A percentile compares a stretch with the other conserved stretches of the same genome.
Evolutionary conservation across 2,888 invertebrate species (phyloP).

Genomic region (Tortricodes alternella): DNA sequence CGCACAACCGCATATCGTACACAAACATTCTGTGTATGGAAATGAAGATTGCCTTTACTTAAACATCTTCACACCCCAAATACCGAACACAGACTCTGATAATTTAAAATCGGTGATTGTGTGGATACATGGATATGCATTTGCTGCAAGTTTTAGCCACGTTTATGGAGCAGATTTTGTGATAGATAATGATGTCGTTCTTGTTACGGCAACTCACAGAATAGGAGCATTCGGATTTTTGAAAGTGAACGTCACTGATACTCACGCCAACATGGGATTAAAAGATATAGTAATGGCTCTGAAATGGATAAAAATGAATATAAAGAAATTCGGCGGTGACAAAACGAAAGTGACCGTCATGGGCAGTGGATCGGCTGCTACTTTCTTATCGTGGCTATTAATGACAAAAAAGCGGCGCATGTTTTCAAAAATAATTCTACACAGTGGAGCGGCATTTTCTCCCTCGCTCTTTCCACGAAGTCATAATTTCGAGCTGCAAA

Average conservation of each 20-base stretch:
- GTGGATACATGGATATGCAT: constrained; percentile 75
- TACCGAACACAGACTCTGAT: constrained; percentile 47
- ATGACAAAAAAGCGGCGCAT: constrained; percentile 58
- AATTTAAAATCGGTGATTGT: constrained; percentile 58
- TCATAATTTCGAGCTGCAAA: constrained; percentile 48
- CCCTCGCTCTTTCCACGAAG: constrained; percentile 62
- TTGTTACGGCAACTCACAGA: constrained; percentile 66
- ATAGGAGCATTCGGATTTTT: constrained; percentile 72
- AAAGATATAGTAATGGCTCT: constrained; percentile 71
- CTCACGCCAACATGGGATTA: constrained; percentile 70
- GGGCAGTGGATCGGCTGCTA: constrained; percentile 68
- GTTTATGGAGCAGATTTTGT: constrained; percentile 71
- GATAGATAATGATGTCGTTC: constrained; percentile 64
- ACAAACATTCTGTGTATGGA: constrained; percentile 65
- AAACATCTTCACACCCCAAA: constrained; percentile 85
- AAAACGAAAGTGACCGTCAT: constrained; percentile 63
- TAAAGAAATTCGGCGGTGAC: constrained; percentile 64
- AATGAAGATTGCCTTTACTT: constrained; percentile 85
- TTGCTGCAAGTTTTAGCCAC: constrained; percentile 70
- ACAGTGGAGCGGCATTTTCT: constrained; percentile 69
- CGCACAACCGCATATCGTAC: constrained; percentile 82
- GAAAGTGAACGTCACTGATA: constrained; percentile 58
- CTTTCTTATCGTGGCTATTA: constrained; percentile 60
- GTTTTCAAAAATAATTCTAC: constrained; percentile 71
- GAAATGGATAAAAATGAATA: constrained; percentile 69